phyloP scores from a whole-genome alignment of 2,888 invertebrate species.

The Hanleya hanleyi region DNA sequence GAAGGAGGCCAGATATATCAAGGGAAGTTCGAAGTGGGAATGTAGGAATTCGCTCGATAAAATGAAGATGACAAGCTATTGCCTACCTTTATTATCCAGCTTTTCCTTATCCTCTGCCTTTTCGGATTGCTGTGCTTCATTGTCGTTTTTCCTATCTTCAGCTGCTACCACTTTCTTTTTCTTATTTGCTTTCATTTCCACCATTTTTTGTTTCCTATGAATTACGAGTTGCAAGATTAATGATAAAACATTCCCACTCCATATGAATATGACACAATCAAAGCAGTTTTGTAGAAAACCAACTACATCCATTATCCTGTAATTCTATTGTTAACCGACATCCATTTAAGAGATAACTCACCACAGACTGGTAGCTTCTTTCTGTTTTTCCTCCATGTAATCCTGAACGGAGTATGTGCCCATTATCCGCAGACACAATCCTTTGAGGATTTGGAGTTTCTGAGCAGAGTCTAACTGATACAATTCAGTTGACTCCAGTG shows the following conservation, averaged over 20 bases:
- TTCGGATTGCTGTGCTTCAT: constrained; percentile 31
- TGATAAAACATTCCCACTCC: background rate
- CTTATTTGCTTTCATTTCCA: constrained; percentile 58
- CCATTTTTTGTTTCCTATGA: constrained; percentile 54
- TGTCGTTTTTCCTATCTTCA: constrained; percentile 22
- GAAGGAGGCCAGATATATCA: no score
- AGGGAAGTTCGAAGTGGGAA: no score
- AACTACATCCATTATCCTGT: no score
- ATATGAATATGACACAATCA: no score
- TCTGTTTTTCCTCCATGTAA: constrained; percentile 70
- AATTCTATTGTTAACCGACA: no score
- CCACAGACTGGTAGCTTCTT: constrained; percentile 62
- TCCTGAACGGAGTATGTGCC: constrained; percentile 71
- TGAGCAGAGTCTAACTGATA: constrained; percentile 59
- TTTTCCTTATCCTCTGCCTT: constrained; percentile 22
- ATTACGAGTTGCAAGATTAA: background rate
- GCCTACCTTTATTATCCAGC: background rate
- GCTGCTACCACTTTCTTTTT: constrained; percentile 32
- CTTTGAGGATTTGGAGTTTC: constrained; percentile 66
- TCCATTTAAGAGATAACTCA: no score
- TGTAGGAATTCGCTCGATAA: no score
- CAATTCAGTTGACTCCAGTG: constrained; percentile 66
- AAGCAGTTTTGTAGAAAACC: no score
- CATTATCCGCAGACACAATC: constrained; percentile 69
- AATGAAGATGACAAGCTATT: no score